Conservation (phyloP, 2,797 vertebrate species). For the Danio choprae region DNA sequence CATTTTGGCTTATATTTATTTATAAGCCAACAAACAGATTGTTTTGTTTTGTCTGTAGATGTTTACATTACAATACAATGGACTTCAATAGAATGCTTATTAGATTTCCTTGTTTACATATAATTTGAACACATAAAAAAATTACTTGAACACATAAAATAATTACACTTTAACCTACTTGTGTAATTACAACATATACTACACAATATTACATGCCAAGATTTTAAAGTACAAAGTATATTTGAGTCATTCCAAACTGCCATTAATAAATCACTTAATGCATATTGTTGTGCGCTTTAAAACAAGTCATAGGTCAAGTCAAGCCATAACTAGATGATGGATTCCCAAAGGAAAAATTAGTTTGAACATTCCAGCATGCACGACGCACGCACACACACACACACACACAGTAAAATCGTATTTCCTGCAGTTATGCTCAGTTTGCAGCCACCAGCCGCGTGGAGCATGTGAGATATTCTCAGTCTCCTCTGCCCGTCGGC, state of each 20-base stretch:
- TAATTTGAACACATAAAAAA: no score
- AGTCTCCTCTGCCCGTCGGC: slow-evolving; percentile 30
- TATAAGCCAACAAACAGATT: no score
- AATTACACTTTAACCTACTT: no score
- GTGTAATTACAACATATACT: background rate
- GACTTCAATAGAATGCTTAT: no score
- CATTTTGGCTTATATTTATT: no score
- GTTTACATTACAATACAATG: no score
- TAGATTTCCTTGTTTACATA: no score
- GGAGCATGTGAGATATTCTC: slow-evolving; percentile 12
- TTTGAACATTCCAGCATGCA: background rate
- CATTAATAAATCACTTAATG: background rate
- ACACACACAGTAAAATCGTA: background rate
- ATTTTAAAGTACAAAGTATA: background rate
- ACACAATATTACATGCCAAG: background rate
- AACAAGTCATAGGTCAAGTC: background rate
- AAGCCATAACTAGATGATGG: background rate
- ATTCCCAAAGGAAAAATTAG: background rate
- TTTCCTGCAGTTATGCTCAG: background rate
- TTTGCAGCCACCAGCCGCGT: background rate
- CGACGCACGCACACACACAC: no score
- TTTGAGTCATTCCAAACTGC: background rate
- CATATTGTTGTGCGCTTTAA: background rate
- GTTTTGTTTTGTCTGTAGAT: no score
- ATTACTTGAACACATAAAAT: no score